Percentiles rank a stretch among this genome's conserved stretches.
Conservation (phyloP, 1,140 invertebrate genomes). For the Mycetomoellerius zeteki region DNA sequence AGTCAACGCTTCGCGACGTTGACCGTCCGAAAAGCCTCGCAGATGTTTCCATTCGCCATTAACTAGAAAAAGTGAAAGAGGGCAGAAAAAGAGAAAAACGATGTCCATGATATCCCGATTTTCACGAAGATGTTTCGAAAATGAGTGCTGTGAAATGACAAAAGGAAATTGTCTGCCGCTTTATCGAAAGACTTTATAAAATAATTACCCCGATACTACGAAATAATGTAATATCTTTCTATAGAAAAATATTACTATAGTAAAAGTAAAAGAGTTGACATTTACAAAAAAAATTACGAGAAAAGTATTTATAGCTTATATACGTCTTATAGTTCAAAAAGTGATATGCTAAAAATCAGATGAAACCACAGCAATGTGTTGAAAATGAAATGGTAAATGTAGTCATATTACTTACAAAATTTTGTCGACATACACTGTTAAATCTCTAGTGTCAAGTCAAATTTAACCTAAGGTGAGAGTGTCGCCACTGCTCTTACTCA, state of each 20-base stretch:
- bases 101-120: neutral
- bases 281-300: neutral
- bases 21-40: conserved; percentile 53
- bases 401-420: neutral
- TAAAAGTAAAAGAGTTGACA: neutral
- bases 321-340: neutral
- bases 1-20: conserved; percentile 60
- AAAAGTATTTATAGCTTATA: neutral
- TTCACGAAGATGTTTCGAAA: conserved; percentile 34
- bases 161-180: conserved; percentile 25
- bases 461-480: too few species aligned
- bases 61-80: neutral
- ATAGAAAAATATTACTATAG: too few species aligned
- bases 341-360: neutral
- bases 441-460: too few species aligned
- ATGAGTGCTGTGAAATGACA: conserved; percentile 33
- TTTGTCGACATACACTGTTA: neutral
- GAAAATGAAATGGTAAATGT: neutral
- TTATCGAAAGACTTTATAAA: conserved; percentile 38
- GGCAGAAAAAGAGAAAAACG: too few species aligned
- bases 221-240: conserved; percentile 9
- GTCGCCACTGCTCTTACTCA: too few species aligned
- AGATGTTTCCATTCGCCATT: conserved; percentile 66
- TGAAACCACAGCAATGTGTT: neutral
- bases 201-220: neutral